Percentiles rank a stretch among this genome's conserved stretches.
Conservation (phyloP, 2,888 invertebrate genomes). For the Villa cingulata region DNA sequence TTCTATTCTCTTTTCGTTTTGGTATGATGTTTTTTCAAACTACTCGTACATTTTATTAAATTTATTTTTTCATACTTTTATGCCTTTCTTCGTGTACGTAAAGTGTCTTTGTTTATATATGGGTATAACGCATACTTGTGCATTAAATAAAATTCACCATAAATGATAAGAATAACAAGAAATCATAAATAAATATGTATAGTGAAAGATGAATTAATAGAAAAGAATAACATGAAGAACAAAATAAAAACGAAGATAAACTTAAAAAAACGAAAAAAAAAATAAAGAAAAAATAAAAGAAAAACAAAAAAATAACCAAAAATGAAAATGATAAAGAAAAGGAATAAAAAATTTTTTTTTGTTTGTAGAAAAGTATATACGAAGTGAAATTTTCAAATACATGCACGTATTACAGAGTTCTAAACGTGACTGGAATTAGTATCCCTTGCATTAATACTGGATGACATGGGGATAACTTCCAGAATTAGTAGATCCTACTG, state of each 20-base stretch:
- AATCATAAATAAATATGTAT: neutral
- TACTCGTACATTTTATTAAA: neutral
- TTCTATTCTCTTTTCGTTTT: too few species aligned
- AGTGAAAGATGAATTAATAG: neutral
- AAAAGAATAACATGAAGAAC: too few species aligned
- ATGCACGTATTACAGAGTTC: constrained; percentile 13
- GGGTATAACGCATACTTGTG: too few species aligned
- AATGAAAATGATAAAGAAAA: neutral
- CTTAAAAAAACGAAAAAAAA: neutral
- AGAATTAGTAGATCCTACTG: neutral
- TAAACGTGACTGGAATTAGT: constrained; percentile 13
- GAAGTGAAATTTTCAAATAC: constrained; percentile 13
- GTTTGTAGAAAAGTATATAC: constrained; percentile 3
- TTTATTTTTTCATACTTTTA: neutral
- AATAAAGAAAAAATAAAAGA: neutral
- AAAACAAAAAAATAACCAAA: neutral
- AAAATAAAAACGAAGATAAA: neutral
- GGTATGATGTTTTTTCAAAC: neutral
- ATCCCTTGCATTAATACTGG: constrained; percentile 11
- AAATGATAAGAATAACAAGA: too few species aligned
- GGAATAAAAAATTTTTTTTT: neutral
- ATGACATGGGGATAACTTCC: constrained; percentile 13
- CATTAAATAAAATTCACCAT: neutral
- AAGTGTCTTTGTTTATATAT: too few species aligned
- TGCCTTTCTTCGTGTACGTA: too few species aligned